Base-by-base conservation (phyloP, 2,113 vertebrate genomes). In the Pogona vitticeps region DNA sequence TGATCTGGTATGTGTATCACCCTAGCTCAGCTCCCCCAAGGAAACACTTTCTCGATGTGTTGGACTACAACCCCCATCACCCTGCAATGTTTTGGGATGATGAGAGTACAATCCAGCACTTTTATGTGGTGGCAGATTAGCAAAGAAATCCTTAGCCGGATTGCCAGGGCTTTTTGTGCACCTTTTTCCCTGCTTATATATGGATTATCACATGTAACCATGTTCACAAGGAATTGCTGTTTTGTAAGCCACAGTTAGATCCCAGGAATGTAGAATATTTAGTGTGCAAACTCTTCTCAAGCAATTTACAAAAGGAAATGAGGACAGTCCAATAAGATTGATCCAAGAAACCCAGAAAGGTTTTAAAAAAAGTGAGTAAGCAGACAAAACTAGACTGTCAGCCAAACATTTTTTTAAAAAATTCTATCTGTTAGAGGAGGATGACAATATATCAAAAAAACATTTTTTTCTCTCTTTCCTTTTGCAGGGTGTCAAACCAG, bases 401-500 rank as follows among this genome's bases (percentile, higher is more conserved):
- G 23, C 38, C 65, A 52, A n/a, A n/a, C n/a, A n/a, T 68, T 67
- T 59, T 59, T 59, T 59, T 12, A 68, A 81, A 86, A 26, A 81
- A 5, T 52, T 61, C 68, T 81, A 21, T 36, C 5, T 52, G 46
- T 18, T 20, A 75, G 59, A 31, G 26, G 33, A n/a, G 2, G 33
- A 67, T 52, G 14, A 67, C 21, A 14, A 52, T 65, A 5, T 2
- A 56, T 80, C 18, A 63, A 3, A 80, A 61, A 21, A 21, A 61
- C 26, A 72, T 80, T 52, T 63, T 28, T 1, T 42, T 76, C 36
- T 76, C 40, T 76, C 31, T 26, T 61, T 80, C 0, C 86, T 2
- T 9, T 93, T 94, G 88, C 85, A 99, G 98, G 99, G 99, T 80
- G 98, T 99, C 93, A 99, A 99, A 94, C 99, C 99, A 82, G 99